Percentiles rank a stretch among this genome's conserved stretches.
Conservation (phyloP, 30 jellyfish, hydroid and myxozoan genomes). For the Rhopilema esculentum region DNA sequence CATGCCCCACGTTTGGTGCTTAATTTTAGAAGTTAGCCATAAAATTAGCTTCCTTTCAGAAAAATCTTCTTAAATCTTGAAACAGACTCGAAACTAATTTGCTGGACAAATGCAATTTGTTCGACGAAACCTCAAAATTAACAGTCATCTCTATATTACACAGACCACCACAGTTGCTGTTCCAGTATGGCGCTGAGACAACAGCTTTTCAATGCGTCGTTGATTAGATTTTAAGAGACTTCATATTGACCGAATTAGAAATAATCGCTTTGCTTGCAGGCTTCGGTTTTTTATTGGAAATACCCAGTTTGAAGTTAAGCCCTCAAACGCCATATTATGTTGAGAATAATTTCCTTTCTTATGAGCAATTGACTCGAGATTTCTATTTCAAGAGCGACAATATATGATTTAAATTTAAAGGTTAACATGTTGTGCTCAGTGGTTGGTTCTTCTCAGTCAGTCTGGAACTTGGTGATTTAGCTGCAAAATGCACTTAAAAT, state of each 20-base stretch:
- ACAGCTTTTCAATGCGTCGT: neutral
- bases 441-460: too few species aligned
- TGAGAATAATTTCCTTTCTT: neutral
- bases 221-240: neutral
- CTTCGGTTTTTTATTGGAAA: neutral
- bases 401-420: too few species aligned
- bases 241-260: neutral
- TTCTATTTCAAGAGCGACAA: too few species aligned
- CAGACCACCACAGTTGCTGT: neutral
- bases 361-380: too few species aligned
- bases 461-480: too few species aligned
- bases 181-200: neutral
- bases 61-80: neutral
- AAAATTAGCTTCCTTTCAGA: too few species aligned
- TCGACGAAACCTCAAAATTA: neutral
- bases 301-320: neutral
- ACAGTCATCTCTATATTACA: neutral
- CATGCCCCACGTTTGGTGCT: neutral
- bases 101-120: neutral
- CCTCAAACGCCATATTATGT: neutral
- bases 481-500: too few species aligned
- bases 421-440: too few species aligned
- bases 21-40: neutral
- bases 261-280: neutral
- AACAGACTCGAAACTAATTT: neutral